phyloP scores from a whole-genome alignment of 2,113 vertebrate genomes.

The Zapornia atra region DNA sequence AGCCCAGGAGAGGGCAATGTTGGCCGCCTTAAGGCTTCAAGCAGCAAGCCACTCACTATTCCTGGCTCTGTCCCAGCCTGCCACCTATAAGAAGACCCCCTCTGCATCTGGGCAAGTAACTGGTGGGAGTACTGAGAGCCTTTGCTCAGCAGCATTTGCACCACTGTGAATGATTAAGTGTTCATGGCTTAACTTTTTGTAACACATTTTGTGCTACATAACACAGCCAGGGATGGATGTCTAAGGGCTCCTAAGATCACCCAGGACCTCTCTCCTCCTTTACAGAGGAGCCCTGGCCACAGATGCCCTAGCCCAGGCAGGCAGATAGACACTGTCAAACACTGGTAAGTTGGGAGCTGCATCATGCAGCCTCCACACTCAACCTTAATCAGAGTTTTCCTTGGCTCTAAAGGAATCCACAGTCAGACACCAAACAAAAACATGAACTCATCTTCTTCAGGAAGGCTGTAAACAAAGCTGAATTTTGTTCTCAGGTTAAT shows the following conservation, averaged over 20 bases:
- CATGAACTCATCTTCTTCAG: neutral
- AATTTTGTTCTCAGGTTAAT: neutral
- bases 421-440: neutral
- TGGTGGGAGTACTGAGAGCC: neutral
- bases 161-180: neutral
- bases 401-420: neutral
- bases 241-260: rapidly evolving
- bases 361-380: rapidly evolving
- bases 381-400: neutral
- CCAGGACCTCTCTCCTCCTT: neutral
- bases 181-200: neutral
- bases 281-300: no score
- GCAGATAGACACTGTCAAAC: neutral
- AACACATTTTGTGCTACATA: neutral
- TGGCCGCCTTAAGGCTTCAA: neutral
- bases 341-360: neutral
- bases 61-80: rapidly evolving
- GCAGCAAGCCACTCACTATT: rapidly evolving
- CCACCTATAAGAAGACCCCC: rapidly evolving
- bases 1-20: slow-evolving; percentile 48
- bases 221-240: neutral
- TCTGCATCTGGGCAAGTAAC: neutral
- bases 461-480: neutral
- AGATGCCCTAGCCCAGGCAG: neutral
- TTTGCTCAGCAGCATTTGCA: neutral